Conservation (phyloP, 2,888 invertebrate species). For the Melieria picta region DNA sequence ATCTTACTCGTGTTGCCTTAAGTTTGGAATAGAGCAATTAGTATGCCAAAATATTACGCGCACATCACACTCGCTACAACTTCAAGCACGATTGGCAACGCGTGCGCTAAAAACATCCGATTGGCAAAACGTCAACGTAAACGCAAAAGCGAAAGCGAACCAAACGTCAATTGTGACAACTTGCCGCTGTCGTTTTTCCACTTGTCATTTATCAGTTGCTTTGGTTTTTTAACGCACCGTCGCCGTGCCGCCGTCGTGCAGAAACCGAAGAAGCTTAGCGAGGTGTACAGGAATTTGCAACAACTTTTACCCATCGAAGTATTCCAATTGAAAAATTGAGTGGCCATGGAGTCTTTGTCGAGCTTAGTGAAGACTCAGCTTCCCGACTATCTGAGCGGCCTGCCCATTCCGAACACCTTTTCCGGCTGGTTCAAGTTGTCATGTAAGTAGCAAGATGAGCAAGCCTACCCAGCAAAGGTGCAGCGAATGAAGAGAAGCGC, state of each 20-base stretch:
- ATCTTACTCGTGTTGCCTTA: no score
- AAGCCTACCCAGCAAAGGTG: no score
- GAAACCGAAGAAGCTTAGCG: conserved; percentile 14
- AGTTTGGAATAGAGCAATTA: no score
- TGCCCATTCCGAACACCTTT: conserved; percentile 85
- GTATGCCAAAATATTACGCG: no score
- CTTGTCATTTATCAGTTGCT: conserved; percentile 10
- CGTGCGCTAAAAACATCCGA: no score
- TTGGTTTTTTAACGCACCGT: conserved; percentile 10
- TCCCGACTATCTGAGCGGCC: conserved; percentile 83
- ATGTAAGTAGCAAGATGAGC: conserved; percentile 69
- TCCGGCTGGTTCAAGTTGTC: conserved; percentile 88
- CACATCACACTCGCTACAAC: no score
- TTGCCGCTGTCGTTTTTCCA: neutral
- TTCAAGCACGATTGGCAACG: no score
- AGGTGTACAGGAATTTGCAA: conserved; percentile 4
- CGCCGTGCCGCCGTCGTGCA: conserved; percentile 10
- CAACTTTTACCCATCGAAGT: conserved; percentile 1
- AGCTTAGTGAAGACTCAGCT: conserved; percentile 80
- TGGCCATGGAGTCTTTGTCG: conserved; percentile 78
- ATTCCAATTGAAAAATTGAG: neutral
- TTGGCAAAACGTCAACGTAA: no score
- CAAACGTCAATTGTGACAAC: conserved; percentile 3
- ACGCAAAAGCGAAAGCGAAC: neutral
- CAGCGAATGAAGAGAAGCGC: no score